Conservation (phyloP, 2,113 vertebrate genomes). For the Semnornis frantzii region DNA sequence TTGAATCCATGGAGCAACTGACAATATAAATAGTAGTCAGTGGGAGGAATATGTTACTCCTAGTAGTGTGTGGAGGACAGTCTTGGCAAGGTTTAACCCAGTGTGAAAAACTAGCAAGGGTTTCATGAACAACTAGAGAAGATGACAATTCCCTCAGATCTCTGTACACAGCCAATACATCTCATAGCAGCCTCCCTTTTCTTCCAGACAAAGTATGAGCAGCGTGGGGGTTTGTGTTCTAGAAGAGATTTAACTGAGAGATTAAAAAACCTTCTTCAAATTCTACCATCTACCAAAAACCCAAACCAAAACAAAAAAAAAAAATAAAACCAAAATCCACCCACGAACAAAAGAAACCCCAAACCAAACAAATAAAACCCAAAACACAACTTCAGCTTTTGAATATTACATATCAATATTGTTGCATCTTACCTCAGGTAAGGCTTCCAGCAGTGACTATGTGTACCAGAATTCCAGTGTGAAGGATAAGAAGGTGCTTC, state of each 20-base stretch:
- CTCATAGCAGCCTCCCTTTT: neutral
- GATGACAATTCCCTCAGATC: neutral
- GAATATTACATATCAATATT: neutral
- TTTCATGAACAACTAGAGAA: neutral
- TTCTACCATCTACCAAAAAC: neutral
- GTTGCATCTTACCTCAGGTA: neutral
- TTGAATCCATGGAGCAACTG: neutral
- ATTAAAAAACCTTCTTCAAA: neutral
- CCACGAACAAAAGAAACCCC: too few species aligned
- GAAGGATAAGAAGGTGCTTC: neutral
- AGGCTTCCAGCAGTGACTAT: neutral
- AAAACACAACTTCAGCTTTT: neutral
- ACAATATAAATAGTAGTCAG: constrained; percentile 8
- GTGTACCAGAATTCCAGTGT: fast-evolving
- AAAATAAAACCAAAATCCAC: too few species aligned
- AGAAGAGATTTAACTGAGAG: neutral
- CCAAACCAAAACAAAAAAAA: too few species aligned
- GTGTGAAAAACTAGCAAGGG: neutral
- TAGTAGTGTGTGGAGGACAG: neutral
- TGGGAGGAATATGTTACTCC: constrained; percentile 18
- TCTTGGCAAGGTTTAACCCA: constrained; percentile 13
- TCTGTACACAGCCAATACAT: neutral
- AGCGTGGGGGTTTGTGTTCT: neutral
- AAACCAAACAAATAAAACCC: too few species aligned
- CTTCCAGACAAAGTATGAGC: neutral